A percentile compares a stretch with the other conserved stretches of the same genome.
These are phyloP conservation scores for Ostrea edulis DNA, from an alignment of 1,140 invertebrate genomes.

Conservation along the genomic window DNA sequence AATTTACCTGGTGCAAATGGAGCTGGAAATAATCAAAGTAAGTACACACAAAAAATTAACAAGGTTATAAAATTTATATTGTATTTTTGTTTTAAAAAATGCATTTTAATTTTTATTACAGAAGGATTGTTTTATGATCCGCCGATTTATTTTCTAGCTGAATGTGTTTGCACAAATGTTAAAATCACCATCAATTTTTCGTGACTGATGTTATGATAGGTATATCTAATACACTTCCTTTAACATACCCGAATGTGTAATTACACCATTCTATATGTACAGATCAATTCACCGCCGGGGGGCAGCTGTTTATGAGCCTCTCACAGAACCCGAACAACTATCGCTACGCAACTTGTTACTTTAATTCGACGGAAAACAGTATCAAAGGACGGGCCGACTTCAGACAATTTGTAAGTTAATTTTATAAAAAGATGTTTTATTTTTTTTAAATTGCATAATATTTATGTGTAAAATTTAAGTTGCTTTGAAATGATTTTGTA, in stretches of 20 bases:
- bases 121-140: too few relatives aligned
- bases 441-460: too few relatives aligned
- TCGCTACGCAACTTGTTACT: conserved; percentile 55
- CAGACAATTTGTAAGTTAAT: conserved; percentile 56
- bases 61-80: background rate
- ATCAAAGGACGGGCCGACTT: conserved; percentile 55
- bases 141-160: too few relatives aligned
- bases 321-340: conserved; percentile 58
- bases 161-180: too few relatives aligned
- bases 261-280: background rate
- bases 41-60: background rate
- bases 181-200: too few relatives aligned
- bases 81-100: background rate
- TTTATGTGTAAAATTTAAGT: too few relatives aligned
- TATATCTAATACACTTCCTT: background rate
- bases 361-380: conserved; percentile 47
- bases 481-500: too few relatives aligned
- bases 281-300: conserved; percentile 48
- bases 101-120: background rate
- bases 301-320: conserved; percentile 58
- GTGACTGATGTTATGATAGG: background rate
- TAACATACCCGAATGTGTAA: background rate
- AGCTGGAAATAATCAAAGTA: conserved; percentile 30
- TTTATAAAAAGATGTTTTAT: too few relatives aligned
- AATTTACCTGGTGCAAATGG: conserved; percentile 10